Base-by-base conservation (phyloP, 2,113 vertebrate genomes). In the Suncus etruscus region DNA sequence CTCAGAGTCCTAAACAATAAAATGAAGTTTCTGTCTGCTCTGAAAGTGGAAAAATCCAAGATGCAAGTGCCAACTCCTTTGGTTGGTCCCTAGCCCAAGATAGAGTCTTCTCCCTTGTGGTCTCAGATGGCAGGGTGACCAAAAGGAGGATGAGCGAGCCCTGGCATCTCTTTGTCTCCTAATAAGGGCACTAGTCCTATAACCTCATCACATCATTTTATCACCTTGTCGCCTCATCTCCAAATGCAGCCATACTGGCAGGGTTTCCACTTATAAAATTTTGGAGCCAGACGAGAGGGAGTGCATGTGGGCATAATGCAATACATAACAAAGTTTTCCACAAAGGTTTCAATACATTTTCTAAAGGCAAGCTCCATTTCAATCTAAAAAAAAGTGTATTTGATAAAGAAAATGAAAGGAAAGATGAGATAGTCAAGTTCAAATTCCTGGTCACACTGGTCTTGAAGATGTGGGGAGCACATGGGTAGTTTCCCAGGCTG, bases 391-490 rank as follows among this genome's bases (percentile, higher is more conserved):
- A 31, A 27, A 48, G 39, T 32, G 5, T 29, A n/a, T 70, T 76
- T 70, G 70, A 50, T 70, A 25, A 92, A 14, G 27, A 14, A 70
- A 92, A 83, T 63, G 39, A 87, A 83, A 51, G 76, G 11, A 69
- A 74, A 54, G 4, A 22, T 29, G 2, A 9, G 29, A 83, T 24
- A 27, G 18, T 77, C 39, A 2, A 39, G 65, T 16, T 45, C 45
- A 27, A 74, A 76, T 48, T 61, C 50, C 27, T 2, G 70, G 70
- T 61, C 84, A 76, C 24, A 75, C 10, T 7, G 29, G 20, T 87
- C 63, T 76, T 76, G 78, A 51, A 61, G 63, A 87, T 50, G 12
- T 6, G 20, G 15, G 48, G 29, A 20, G 50, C 72, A 87, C 39
- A 6, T 29, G 48, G 54, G 39, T 39, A 39, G 39, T 39, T 39